Conservation (phyloP, 2,113 vertebrate genomes). For the Stictonetta naevosa region DNA sequence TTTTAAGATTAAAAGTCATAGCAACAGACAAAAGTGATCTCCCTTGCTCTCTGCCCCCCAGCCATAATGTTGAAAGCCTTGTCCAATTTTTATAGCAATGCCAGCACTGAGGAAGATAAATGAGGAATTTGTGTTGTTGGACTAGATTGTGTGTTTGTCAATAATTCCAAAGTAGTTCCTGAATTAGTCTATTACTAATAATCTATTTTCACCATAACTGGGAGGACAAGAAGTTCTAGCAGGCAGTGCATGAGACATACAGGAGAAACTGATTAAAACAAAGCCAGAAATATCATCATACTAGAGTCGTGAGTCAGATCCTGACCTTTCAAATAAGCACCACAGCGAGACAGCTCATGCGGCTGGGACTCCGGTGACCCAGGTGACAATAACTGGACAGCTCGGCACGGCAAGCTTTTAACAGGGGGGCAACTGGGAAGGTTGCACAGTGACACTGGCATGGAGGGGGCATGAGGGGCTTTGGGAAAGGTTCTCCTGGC, state of each 20-base stretch:
- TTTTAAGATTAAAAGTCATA: not conserved
- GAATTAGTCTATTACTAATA: constrained; percentile 28
- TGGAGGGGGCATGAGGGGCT: not conserved
- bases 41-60: not conserved
- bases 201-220: constrained; percentile 47
- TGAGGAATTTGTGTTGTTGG: not conserved
- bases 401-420: not conserved
- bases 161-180: constrained; percentile 24
- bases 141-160: not conserved
- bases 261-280: constrained; percentile 52
- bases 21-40: not conserved
- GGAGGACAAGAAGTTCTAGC: constrained; percentile 26
- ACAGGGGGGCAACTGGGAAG: not conserved
- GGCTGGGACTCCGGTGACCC: not conserved
- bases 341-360: not conserved
- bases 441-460: rapidly evolving
- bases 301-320: constrained; percentile 47
- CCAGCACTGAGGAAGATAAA: not conserved
- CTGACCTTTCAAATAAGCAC: constrained; percentile 36
- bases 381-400: not conserved
- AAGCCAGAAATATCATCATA: constrained; percentile 52
- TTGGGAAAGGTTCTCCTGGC: no score
- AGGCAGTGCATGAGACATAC: not conserved
- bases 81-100: not conserved
- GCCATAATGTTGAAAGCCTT: not conserved